Percentiles rank a stretch among this genome's conserved stretches.
phyloP scores from a whole-genome alignment of 2,113 vertebrate genomes.

The Ranitomeya imitator region DNA sequence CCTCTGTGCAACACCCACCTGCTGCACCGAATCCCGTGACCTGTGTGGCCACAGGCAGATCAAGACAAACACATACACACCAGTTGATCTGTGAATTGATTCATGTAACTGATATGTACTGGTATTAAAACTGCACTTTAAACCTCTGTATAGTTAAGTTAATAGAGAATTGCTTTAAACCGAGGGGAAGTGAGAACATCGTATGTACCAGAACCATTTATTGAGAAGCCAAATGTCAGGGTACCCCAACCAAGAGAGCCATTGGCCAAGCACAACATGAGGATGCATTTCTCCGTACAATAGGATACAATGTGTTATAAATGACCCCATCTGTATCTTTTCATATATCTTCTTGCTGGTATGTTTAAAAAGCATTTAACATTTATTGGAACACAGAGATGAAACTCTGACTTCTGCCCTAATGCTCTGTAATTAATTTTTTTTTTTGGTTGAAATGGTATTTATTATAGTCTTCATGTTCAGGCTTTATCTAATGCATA shows the following conservation, averaged over 20 bases:
- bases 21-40: no score
- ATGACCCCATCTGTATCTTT: constrained; percentile 40
- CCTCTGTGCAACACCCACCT: no score
- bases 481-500: constrained; percentile 90
- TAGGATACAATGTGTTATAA: constrained; percentile 14
- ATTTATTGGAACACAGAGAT: constrained; percentile 86
- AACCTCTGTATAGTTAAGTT: background rate
- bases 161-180: background rate
- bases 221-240: background rate
- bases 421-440: constrained; percentile 92
- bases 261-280: background rate
- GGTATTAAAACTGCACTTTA: no score
- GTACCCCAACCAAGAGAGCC: background rate
- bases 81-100: no score
- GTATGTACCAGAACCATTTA: background rate
- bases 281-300: background rate
- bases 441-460: constrained; percentile 79
- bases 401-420: constrained; percentile 90
- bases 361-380: constrained; percentile 80
- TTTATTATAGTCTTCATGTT: constrained; percentile 88
- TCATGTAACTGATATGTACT: no score
- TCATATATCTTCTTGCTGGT: constrained; percentile 52
- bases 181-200: background rate
- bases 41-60: no score
- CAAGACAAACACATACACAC: no score